A percentile compares a stretch with the other conserved stretches of the same genome.
These are phyloP conservation scores for Meloidogyne floridensis DNA, from an alignment of 1,140 invertebrate species.

Conservation along the genomic window DNA sequence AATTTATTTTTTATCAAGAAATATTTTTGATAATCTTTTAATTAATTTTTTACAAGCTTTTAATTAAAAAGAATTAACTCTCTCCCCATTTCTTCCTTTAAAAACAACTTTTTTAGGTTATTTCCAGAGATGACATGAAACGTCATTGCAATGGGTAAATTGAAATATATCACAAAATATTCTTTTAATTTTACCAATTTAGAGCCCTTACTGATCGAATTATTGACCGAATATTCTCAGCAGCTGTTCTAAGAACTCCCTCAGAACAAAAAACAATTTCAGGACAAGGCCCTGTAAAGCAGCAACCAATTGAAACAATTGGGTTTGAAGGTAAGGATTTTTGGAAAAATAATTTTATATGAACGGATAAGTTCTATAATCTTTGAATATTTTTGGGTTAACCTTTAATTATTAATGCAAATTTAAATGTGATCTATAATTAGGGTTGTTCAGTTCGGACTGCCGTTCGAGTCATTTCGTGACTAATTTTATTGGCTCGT, in stretches of 20 bases:
- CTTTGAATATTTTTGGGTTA: too few relatives aligned
- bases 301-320: constrained; percentile 68
- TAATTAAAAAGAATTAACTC: too few relatives aligned
- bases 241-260: constrained; percentile 79
- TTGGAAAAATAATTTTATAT: too few relatives aligned
- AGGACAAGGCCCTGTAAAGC: constrained; percentile 37
- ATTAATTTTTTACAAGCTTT: too few relatives aligned
- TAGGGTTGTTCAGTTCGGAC: too few relatives aligned
- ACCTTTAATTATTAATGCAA: too few relatives aligned
- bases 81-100: too few relatives aligned
- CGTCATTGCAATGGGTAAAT: constrained; percentile 84
- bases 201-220: constrained; percentile 86
- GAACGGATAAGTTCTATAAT: too few relatives aligned
- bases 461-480: too few relatives aligned
- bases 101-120: constrained; percentile 67
- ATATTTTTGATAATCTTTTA: constrained; percentile 76
- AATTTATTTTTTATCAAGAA: constrained; percentile 68
- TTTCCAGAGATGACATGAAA: constrained; percentile 86
- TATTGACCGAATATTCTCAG: constrained; percentile 95
- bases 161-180: neutral
- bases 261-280: constrained; percentile 47
- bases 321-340: constrained; percentile 41
- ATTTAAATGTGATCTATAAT: too few relatives aligned
- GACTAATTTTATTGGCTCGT: too few relatives aligned
- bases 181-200: neutral